phyloP scores from a whole-genome alignment of 2,113 vertebrate species.

The Urocynchramus pylzowi region DNA sequence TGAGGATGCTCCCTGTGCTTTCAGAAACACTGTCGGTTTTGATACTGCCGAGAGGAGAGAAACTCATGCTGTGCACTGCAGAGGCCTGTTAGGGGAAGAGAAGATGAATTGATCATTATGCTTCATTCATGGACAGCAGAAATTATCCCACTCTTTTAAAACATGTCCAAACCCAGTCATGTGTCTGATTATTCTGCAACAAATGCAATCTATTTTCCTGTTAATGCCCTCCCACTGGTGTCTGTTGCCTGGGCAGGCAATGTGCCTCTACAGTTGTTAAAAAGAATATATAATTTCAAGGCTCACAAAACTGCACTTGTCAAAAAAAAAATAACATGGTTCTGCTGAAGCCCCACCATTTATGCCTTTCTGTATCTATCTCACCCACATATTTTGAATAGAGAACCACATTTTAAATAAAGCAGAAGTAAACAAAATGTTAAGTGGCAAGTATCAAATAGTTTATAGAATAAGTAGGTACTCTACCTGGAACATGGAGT shows the following conservation, averaged over 20 bases:
- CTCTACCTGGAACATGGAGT: constrained; percentile 54
- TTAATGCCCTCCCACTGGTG: not conserved
- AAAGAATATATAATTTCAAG: not conserved
- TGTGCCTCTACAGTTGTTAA: not conserved
- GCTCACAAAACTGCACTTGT: not conserved
- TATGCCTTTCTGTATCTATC: not conserved
- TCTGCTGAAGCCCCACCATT: not conserved
- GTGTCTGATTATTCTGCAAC: not conserved
- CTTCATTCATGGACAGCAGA: not conserved
- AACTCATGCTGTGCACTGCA: not conserved
- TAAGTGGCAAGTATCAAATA: not conserved
- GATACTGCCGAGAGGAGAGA: not conserved
- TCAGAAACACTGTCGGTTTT: constrained; percentile 73
- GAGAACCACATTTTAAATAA: not conserved
- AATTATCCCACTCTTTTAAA: not conserved
- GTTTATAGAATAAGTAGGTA: not conserved
- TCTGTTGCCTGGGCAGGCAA: not conserved
- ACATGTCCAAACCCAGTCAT: not conserved
- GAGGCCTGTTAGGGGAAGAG: constrained; percentile 2
- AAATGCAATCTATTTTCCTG: not conserved
- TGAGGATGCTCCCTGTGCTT: constrained; percentile 82
- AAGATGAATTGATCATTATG: not conserved
- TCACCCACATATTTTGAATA: accelerated
- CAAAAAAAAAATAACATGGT: not conserved
- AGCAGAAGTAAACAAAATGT: not conserved